Evolutionary conservation across 2,797 vertebrate genomes (phyloP).

Genomic region (Spinibarbus caldwelli): DNA sequence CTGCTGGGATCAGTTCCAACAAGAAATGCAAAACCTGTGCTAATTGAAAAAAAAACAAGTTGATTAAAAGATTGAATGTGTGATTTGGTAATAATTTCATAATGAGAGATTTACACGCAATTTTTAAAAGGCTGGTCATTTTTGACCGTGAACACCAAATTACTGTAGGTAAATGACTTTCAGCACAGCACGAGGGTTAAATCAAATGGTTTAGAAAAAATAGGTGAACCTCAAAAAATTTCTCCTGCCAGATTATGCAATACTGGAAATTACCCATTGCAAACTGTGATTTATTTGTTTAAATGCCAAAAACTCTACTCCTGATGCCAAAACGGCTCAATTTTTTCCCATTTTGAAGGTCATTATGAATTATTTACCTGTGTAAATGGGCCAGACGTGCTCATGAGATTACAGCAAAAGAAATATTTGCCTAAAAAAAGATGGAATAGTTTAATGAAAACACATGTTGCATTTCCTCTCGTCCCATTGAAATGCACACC

Average conservation of each 20-base stretch:
- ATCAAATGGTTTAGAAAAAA: slow-evolving; percentile 35
- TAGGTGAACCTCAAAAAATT: not conserved
- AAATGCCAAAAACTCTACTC: slow-evolving; percentile 58
- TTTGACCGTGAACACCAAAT: not conserved
- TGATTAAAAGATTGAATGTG: not conserved
- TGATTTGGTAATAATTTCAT: not conserved
- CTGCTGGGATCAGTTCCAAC: too few species aligned
- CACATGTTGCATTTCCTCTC: not conserved
- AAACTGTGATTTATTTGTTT: slow-evolving; percentile 65
- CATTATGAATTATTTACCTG: slow-evolving; percentile 45
- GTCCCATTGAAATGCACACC: not conserved
- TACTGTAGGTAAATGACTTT: not conserved
- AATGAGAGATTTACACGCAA: too few species aligned
- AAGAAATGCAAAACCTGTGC: too few species aligned
- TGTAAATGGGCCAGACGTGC: slow-evolving; percentile 16
- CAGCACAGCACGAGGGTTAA: slow-evolving; percentile 1
- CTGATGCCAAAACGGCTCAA: slow-evolving; percentile 44
- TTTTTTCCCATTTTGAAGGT: slow-evolving; percentile 51
- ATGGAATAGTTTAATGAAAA: slow-evolving; percentile 24
- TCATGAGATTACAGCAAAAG: not conserved
- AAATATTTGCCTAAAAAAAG: slow-evolving; percentile 3
- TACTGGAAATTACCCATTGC: slow-evolving; percentile 58
- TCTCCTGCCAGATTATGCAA: slow-evolving; percentile 61
- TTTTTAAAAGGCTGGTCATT: not conserved
- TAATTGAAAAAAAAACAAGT: not conserved